Evolutionary conservation across 2,113 vertebrate genomes (phyloP), one percentile per base, ranked within the genome.

Genomic region (Brienomyrus longianalis): DNA sequence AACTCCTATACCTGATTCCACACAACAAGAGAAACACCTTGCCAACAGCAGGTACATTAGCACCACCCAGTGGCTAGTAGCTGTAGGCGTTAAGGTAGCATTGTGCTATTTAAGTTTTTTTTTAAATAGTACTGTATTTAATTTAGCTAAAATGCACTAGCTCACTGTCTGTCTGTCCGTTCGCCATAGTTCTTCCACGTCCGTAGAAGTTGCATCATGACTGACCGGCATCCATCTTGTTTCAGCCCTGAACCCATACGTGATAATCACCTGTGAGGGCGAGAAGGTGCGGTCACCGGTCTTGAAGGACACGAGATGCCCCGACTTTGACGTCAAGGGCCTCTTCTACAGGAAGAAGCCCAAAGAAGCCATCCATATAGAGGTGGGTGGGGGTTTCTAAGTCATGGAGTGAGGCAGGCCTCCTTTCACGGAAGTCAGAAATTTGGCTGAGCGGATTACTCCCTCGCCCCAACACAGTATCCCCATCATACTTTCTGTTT

Each of bases 331-430:
- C 0, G 92, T 98, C 89, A 99, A 98, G 94, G 98, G 97, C 3
- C 88, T 99, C 92, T 99, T 99, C 93, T 99, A 98, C 92, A 97
- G 97, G 90, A 98, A 97, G 95, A 98, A 98, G 89, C 97, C 96
- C 0, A 96, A 96, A 88, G 96, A 97, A 1, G 97, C 96, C 11
- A 95, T 99, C 93, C 95, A 97, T 47, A 93, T 99, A 35, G 97
- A 99, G 97, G 98, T 98, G 91, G 93, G 93, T 51, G 35, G 13
- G 39, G 39, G 92, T 77, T 87, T 5, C 70, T 77, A 35, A 77
- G 70, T 77, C 70, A 39, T 7, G 35, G 74, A 80, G 74, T 80
- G 15, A 80, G 35, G 74, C 35, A 7, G 11, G 10, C n/a, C 74
- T 39, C 35, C 31, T 80, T 35, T 80, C 35, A 43, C 35, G 8